Conservation (phyloP, 2,113 vertebrate species). For the Casuarius casuarius region DNA sequence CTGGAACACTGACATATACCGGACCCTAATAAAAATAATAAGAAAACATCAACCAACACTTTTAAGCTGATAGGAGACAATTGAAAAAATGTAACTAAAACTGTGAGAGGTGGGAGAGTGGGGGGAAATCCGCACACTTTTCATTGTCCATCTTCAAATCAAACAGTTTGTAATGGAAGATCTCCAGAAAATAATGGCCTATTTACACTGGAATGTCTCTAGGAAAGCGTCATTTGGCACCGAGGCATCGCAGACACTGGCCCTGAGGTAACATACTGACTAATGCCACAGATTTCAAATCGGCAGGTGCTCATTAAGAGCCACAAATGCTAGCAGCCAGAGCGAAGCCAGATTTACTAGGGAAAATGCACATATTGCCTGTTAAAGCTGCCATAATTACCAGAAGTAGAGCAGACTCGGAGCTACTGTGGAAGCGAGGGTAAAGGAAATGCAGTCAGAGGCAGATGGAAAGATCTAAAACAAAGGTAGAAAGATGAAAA, state of each 20-base stretch:
- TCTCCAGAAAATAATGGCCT: slow-evolving; percentile 31
- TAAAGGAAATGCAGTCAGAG: background rate
- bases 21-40: background rate
- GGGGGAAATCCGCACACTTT: background rate
- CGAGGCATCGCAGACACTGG: background rate
- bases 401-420: background rate
- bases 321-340: background rate
- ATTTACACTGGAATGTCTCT: background rate
- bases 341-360: background rate
- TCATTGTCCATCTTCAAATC: background rate
- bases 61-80: background rate
- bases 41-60: background rate
- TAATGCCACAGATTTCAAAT: slow-evolving; percentile 21
- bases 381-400: background rate
- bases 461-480: background rate
- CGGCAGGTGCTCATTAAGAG: slow-evolving; percentile 20
- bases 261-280: background rate
- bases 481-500: background rate
- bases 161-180: background rate
- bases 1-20: background rate
- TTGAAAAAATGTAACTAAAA: background rate
- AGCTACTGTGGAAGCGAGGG: background rate
- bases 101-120: background rate
- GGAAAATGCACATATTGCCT: background rate
- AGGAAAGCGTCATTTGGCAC: background rate